A percentile compares a stretch with the other conserved stretches of the same genome.
These are phyloP conservation scores for Gorsachius goisagi DNA, from an alignment of 2,113 vertebrate genomes.

Conservation along the genomic window DNA sequence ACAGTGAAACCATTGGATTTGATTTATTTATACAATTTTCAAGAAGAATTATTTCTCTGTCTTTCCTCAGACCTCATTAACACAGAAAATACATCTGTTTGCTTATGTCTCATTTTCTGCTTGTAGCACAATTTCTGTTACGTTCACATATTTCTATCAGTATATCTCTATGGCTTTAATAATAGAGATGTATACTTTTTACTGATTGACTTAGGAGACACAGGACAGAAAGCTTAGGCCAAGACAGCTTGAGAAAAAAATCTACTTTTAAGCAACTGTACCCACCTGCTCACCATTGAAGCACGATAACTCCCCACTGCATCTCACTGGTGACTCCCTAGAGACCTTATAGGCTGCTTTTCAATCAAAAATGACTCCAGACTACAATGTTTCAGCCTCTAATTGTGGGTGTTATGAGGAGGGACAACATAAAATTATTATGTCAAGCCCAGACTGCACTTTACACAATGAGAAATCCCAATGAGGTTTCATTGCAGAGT, in stretches of 20 bases:
- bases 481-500: not conserved
- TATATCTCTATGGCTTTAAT: not conserved
- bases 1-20: not conserved
- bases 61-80: not conserved
- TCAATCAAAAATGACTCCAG: not conserved
- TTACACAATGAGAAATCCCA: not conserved
- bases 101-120: not conserved
- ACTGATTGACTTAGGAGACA: not conserved
- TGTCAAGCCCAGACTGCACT: not conserved
- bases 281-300: not conserved
- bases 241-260: not conserved
- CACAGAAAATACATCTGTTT: not conserved
- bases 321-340: not conserved
- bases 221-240: not conserved
- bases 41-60: not conserved
- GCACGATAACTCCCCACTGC: not conserved
- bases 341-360: not conserved
- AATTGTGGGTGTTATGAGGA: not conserved
- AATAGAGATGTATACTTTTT: not conserved
- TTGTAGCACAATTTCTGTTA: not conserved
- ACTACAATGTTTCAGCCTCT: not conserved
- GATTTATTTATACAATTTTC: not conserved
- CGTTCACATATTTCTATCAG: fast-evolving
- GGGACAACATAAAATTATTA: not conserved
- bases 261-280: not conserved